Percentiles rank a stretch among this genome's conserved stretches.
phyloP scores from a whole-genome alignment of 37 sponge, comb jelly and placozoan species.

The Oscarella lobularis region DNA sequence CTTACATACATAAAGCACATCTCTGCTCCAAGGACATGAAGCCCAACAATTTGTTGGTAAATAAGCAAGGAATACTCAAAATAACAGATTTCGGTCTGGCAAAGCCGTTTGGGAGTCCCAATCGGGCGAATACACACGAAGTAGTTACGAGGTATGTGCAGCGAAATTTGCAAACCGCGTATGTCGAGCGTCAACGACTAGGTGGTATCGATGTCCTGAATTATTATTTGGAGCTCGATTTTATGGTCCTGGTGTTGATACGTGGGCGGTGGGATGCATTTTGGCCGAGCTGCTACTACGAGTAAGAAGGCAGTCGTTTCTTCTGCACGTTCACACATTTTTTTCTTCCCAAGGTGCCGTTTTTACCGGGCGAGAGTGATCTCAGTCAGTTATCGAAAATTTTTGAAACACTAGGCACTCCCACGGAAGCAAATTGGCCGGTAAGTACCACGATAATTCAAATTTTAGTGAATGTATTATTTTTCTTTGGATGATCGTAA shows the following conservation, averaged over 20 bases:
- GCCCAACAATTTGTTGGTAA: constrained; percentile 90
- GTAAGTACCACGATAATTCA: constrained; percentile 9
- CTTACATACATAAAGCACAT: background rate
- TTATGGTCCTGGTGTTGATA: constrained; percentile 91
- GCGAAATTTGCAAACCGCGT: too few relatives aligned
- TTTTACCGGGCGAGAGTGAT: constrained; percentile 87
- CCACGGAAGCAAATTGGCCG: constrained; percentile 79
- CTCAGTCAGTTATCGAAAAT: constrained; percentile 78
- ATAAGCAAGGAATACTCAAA: constrained; percentile 72
- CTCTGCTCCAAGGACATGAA: constrained; percentile 71
- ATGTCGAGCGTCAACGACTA: too few relatives aligned
- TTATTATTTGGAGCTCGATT: constrained; percentile 88
- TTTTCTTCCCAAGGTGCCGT: constrained; percentile 38
- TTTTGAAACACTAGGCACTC: constrained; percentile 86
- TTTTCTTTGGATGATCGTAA: background rate
- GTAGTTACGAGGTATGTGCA: constrained; percentile 89
- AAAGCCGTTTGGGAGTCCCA: constrained; percentile 84
- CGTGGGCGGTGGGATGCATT: constrained; percentile 97
- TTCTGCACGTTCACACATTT: background rate
- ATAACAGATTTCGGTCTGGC: constrained; percentile 98
- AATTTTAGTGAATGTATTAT: background rate
- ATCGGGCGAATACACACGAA: constrained; percentile 73
- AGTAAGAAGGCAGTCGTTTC: constrained; percentile 14
- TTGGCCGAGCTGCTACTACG: constrained; percentile 80
- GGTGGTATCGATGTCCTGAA: constrained; percentile 96